Evolutionary conservation across 2,888 invertebrate species (phyloP), one percentile per base, ranked within the genome.

Genomic region (Itoplectis maculator): DNA sequence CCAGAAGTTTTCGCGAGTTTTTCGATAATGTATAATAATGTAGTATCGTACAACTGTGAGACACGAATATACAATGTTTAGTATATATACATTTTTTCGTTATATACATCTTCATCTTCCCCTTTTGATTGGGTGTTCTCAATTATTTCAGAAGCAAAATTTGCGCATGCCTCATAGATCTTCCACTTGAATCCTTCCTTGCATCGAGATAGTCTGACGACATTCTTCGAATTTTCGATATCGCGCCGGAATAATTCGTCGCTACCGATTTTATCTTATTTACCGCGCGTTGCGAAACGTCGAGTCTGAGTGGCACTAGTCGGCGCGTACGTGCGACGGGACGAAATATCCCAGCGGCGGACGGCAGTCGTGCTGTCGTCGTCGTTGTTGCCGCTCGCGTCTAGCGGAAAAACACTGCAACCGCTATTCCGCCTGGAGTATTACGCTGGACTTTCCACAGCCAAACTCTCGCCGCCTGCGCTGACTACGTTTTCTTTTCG

Each of bases 321-420:
- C 61, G 11, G 37, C 37, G 61, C 61, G 6, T 0, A 15, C 11
- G 9, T 37, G 15, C 5, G 0, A 1, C 2, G 2, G 40, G 8
- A 37, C 37, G 15, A 61, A 8, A 37, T 35, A 35, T 56, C 8
- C 8, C 35, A 1, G 13, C 4, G 4, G 45, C 4, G 45, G n/a
- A 23, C 35, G 35, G 29, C 37, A 72, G 70, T 72, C 56, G 70
- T 4, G n/a, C 59, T 8, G 5, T n/a, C 29, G 59, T 15, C 59
- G 42, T 72, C 15, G 29, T 5, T 0, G 9, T 11, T 13, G 59
- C 11, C 15, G 56, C 45, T 29, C 42, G 29, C 35, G 15, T 18
- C 37, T 7, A 35, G 29, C 54, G 45, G 70, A 59, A 56, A 69
- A 59, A 72, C 35, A 59, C 70, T 40, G 40, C 15, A n/a, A 35